Conservation (phyloP, 2,888 invertebrate genomes). For the Agrochola lychnidis region DNA sequence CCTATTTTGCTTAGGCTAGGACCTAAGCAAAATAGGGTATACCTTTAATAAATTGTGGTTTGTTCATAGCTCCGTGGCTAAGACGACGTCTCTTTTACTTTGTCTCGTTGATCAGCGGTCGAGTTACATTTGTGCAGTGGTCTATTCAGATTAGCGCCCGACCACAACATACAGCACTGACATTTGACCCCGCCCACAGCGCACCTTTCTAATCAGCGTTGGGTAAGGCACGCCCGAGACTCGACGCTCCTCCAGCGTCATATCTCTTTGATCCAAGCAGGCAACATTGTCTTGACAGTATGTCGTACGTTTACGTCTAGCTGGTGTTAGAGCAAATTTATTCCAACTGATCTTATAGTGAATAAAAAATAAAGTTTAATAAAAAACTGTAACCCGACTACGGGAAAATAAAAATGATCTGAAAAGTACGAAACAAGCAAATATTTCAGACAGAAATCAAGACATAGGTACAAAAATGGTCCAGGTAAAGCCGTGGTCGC, state of each 20-base stretch:
- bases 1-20: not conserved
- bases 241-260: conserved; percentile 2
- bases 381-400: no score
- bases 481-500: no score
- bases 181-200: conserved; percentile 63
- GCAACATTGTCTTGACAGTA: conserved; percentile 16
- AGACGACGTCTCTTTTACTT: conserved; percentile 36
- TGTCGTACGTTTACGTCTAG: not conserved
- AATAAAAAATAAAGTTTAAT: no score
- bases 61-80: conserved; percentile 18
- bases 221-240: conserved; percentile 4
- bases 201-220: conserved; percentile 63
- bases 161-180: conserved; percentile 62
- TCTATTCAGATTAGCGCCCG: conserved; percentile 62
- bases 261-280: conserved; percentile 15
- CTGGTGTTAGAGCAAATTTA: not conserved
- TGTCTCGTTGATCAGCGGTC: conserved; percentile 44
- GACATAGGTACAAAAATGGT: no score
- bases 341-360: no score
- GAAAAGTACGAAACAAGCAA: no score
- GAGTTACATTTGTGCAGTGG: conserved; percentile 64
- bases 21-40: no score
- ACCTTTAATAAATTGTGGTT: conserved; percentile 26
- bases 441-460: no score
- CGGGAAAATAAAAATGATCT: no score